Evolutionary conservation across 2,888 invertebrate species (phyloP).

Genomic region (Watsonalla binaria): DNA sequence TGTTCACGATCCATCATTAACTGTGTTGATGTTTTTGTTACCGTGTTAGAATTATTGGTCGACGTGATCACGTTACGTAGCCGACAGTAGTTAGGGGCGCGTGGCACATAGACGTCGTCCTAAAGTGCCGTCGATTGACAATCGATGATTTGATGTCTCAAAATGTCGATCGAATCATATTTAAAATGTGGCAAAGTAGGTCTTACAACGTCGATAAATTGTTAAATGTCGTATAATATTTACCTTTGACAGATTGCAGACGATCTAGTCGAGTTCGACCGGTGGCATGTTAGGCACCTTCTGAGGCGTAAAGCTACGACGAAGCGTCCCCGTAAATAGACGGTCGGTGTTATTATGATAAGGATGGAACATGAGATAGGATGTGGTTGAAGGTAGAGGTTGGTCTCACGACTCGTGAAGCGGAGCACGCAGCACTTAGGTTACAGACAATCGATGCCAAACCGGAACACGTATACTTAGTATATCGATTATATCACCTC

Average conservation of each 20-base stretch:
- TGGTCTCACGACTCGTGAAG: constrained; percentile 14
- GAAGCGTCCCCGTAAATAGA: neutral
- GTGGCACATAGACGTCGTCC: neutral
- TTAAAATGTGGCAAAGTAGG: no score
- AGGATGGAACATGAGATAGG: neutral
- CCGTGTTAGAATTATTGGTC: constrained; percentile 44
- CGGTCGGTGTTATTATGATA: neutral
- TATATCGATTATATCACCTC: constrained; percentile 68
- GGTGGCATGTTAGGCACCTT: neutral
- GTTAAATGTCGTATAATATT: neutral
- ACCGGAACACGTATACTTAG: constrained; percentile 71
- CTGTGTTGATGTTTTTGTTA: constrained; percentile 38
- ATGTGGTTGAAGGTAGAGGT: constrained; percentile 5
- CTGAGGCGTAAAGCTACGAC: no score
- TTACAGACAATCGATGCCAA: constrained; percentile 73
- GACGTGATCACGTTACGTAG: constrained; percentile 49
- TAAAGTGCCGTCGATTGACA: neutral
- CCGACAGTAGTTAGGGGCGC: constrained; percentile 12
- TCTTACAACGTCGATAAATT: neutral
- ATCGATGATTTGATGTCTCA: neutral
- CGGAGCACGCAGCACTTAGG: constrained; percentile 43
- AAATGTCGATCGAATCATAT: no score
- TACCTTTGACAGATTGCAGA: no score
- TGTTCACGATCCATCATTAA: constrained; percentile 37
- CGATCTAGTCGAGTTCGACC: no score